A percentile compares a stretch with the other conserved stretches of the same genome.
These are phyloP conservation scores for Drosophila fuyamai DNA, from an alignment of 1,140 invertebrate genomes.

Conservation along the genomic window DNA sequence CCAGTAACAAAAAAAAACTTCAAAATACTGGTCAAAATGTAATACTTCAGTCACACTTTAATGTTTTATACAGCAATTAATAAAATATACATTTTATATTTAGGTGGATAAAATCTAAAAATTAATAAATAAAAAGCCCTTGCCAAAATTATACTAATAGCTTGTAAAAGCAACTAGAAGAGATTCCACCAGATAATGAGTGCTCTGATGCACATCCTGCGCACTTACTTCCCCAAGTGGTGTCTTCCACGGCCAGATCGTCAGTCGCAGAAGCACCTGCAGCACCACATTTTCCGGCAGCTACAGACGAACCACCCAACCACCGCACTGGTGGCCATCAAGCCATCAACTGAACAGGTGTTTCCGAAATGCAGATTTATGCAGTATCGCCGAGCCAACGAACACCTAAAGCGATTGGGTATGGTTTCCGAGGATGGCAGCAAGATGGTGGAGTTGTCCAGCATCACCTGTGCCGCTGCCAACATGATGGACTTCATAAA, in stretches of 20 bases:
- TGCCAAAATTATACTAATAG: background rate
- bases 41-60: background rate
- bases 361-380: slow-evolving; percentile 73
- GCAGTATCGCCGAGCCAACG: slow-evolving; percentile 62
- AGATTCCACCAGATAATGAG: background rate
- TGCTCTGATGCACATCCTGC: background rate
- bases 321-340: background rate
- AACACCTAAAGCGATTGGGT: slow-evolving; percentile 54
- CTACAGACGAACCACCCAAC: background rate
- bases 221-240: slow-evolving; percentile 1
- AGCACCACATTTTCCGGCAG: slow-evolving; percentile 4
- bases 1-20: background rate
- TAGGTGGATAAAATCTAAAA: background rate
- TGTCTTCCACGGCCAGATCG: slow-evolving; percentile 1
- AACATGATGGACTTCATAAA: slow-evolving; percentile 74
- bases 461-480: slow-evolving; percentile 49
- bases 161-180: background rate
- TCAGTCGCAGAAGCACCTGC: background rate
- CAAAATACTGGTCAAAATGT: background rate
- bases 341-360: background rate
- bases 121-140: background rate
- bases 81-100: background rate
- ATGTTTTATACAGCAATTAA: background rate
- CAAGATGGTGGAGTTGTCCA: slow-evolving; percentile 62
- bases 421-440: slow-evolving; percentile 76